Base-by-base conservation (phyloP, 2,888 invertebrate species). In the Andrena chrysosceles region DNA sequence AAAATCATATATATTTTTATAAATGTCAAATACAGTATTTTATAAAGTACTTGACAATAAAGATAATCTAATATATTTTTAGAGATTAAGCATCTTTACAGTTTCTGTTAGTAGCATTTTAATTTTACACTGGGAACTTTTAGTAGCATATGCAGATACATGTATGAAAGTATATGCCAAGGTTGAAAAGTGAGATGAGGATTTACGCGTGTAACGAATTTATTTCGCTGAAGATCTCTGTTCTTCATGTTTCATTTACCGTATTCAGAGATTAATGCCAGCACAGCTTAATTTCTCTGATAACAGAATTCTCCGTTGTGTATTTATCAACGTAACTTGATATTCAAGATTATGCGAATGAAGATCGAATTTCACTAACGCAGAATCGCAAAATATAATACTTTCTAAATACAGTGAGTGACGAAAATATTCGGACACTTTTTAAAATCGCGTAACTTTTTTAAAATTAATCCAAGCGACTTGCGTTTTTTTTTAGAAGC, bases 201-300 rank as follows among this genome's bases (percentile, higher is more conserved):
- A 54, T 78, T 49, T 56, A 33, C n/a, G 54, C 42, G n/a, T 26
- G 13, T 4, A 54, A n/a, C n/a, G n/a, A 48, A 8, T 23, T 56
- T 68, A 52, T 26, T 20, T 29, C 33, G 4, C 31, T 26, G 31
- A 49, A 23, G 10, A 33, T 64, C 59, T 66, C n/a, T 59, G 7
- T 33, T 66, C 42, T 76, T 79, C 79, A 29, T 60, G 79, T 85
- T 85, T 78, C 85, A 59, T 79, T 85, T 77, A 64, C 33, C 59
- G 54, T 54, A 42, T 71, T 33, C 49, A 72, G 67, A 52, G 66
- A 84, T 85, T 77, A 70, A 74, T 74, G 76, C 77, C 63, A 85
- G 77, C 74, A 33, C 29, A 35, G 54, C 63, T 85, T 70, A 62
- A 85, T 79, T 85, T 63, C 29, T 79, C 16, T 7, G 70, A 79